Base-by-base conservation (phyloP, 2,113 vertebrate species). In the Macquaria ambigua region DNA sequence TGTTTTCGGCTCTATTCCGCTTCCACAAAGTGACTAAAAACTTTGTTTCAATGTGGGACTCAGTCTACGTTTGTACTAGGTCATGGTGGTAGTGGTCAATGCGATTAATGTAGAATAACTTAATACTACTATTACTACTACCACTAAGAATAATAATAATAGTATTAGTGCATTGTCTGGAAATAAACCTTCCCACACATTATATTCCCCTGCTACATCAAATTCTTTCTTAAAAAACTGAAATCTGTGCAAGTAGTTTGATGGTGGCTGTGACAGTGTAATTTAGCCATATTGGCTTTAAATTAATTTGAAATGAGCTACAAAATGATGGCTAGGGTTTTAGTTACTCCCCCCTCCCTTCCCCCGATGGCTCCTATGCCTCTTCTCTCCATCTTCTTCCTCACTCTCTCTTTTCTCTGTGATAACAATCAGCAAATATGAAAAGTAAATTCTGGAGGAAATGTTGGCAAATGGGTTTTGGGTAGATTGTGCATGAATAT, bases 371-470 rank as follows among this genome's bases (percentile, higher is more conserved):
- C 28, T 31, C 8, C 56, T 66, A 69, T 69, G 16, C 55, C 50
- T 81, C 68, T 15, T 78, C 79, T 77, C 50, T 66, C 72, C 63
- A 48, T 43, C 25, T 41, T 0, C 71, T 75, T 63, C 48, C 83
- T 81, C 76, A 18, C n/a, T 69, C 53, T 76, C 74, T 82, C 81
- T 68, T 74, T 76, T 82, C 79, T 89, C 55, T 87, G 63, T 89
- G 89, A 96, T 94, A 95, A 94, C 92, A 80, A 94, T 95, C 93
- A 82, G 92, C 88, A 95, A 96, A 95, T 95, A 95, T 91, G 83
- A 94, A 94, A 93, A 94, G 90, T 95, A 94, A 95, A 95, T 95
- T 96, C 84, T 92, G 90, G 86, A 90, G 91, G 89, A 95, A 95
- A 94, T 94, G 91, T 93, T 95, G 91, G 84, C 89, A 94, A 95